Evolutionary conservation across 2,797 vertebrate species (phyloP), one percentile per base, ranked within the genome.

Genomic region (Triplophysa bombifrons): DNA sequence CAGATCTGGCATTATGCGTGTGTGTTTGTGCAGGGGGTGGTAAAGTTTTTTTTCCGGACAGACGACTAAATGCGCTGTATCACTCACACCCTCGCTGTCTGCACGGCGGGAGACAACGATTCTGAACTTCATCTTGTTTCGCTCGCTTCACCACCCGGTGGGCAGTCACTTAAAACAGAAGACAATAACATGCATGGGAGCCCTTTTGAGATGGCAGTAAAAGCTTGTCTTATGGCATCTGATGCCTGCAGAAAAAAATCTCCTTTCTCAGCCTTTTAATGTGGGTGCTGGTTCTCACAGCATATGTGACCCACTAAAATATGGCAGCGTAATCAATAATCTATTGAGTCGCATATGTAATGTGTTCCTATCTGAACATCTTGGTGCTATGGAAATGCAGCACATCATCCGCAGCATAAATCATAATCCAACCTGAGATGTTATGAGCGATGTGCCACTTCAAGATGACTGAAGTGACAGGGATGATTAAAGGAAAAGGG

Each of bases 151-250:
- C 69, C 13, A 55, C 85, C n/a, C 82, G 55, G 83, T 56, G 19
- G 90, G 92, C 79, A 86, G 87, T 67, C 83, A 86, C 89, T 87
- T 84, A 84, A 90, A 93, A 92, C 90, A 92, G 91, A 89, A 91
- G 87, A 89, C 90, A 91, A 90, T 92, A 89, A 91, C 88, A 91
- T 84, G 89, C 91, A 91, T 90, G 90, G 87, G 83, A 87, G 84
- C 82, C 75, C 86, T 82, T 90, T 89, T 81, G 63, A 84, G 87
- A 80, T 83, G 85, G 85, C 85, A 82, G 86, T 86, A 84, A 72
- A 83, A 89, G 84, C 71, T 44, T 82, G 72, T 82, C 84, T 83
- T 85, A 90, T 85, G 85, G 87, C 85, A 86, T 82, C 77, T 16
- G 51, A 83, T 80, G 84, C 80, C 79, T 77, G 82, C 76, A 71